phyloP scores from a whole-genome alignment of 2,113 vertebrate species.

The Capreolus pygargus region DNA sequence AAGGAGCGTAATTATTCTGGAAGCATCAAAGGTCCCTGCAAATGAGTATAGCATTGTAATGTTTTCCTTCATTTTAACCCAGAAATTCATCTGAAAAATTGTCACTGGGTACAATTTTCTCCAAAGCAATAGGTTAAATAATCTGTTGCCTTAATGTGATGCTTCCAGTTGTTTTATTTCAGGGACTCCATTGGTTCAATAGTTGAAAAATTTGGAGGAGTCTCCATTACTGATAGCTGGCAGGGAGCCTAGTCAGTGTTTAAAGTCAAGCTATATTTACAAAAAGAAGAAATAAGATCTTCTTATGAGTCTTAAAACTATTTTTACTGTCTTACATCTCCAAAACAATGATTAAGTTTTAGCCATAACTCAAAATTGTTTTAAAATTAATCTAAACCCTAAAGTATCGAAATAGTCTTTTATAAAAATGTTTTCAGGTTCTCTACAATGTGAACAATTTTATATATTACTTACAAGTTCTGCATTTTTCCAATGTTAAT shows the following conservation, averaged over 20 bases:
- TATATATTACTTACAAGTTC: not conserved
- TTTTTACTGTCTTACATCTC: not conserved
- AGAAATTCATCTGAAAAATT: not conserved
- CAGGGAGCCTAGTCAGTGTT: not conserved
- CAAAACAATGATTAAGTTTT: not conserved
- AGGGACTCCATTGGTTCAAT: not conserved
- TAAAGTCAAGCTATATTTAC: not conserved
- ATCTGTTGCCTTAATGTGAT: not conserved
- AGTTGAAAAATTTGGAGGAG: not conserved
- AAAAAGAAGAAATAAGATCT: not conserved
- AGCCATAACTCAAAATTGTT: not conserved
- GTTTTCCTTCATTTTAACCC: not conserved
- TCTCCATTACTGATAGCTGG: not conserved
- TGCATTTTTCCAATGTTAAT: not conserved
- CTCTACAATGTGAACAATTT: not conserved
- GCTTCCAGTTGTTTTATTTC: not conserved
- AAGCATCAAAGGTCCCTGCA: fast-evolving
- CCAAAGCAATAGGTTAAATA: not conserved
- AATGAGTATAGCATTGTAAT: not conserved
- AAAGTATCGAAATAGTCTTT: not conserved
- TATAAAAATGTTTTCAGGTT: not conserved
- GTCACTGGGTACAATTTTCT: not conserved
- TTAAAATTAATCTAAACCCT: not conserved
- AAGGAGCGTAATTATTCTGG: not conserved
- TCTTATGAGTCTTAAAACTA: not conserved